phyloP scores from a whole-genome alignment of 2,797 vertebrate genomes.

The Vespertilio murinus region DNA sequence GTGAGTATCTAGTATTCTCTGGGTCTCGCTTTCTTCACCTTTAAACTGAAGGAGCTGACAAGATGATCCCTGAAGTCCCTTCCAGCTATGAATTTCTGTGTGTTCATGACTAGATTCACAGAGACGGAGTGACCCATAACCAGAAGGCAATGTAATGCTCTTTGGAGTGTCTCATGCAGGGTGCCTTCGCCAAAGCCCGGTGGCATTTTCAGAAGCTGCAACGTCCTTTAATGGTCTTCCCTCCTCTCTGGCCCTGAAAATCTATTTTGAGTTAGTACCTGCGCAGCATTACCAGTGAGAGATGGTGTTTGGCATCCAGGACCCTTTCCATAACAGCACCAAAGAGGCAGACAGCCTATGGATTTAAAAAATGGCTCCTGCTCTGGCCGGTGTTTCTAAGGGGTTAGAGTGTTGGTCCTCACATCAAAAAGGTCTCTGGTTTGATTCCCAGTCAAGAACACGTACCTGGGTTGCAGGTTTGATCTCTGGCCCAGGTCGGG shows the following conservation, averaged over 20 bases:
- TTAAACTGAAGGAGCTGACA: slow-evolving; percentile 38
- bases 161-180: slow-evolving; percentile 71
- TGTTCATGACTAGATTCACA: slow-evolving; percentile 58
- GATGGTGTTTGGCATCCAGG: slow-evolving; percentile 70
- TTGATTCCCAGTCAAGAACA: not conserved
- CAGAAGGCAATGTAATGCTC: slow-evolving; percentile 80
- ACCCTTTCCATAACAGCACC: slow-evolving; percentile 20
- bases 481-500: not conserved
- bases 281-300: slow-evolving; percentile 75
- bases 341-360: not conserved
- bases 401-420: not conserved
- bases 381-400: not conserved
- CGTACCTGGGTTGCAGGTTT: not conserved
- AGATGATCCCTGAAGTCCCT: slow-evolving; percentile 42
- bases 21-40: slow-evolving; percentile 2
- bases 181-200: slow-evolving; percentile 68
- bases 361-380: not conserved
- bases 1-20: not conserved
- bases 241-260: slow-evolving; percentile 76
- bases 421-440: not conserved
- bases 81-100: slow-evolving; percentile 5
- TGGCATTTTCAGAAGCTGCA: slow-evolving; percentile 73
- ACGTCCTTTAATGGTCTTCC: slow-evolving; percentile 67
- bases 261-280: slow-evolving; percentile 70
- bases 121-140: slow-evolving; percentile 81